A percentile compares a stretch with the other conserved stretches of the same genome.
Conservation (phyloP, 2,888 invertebrate genomes). For the Noctua fimbriata region DNA sequence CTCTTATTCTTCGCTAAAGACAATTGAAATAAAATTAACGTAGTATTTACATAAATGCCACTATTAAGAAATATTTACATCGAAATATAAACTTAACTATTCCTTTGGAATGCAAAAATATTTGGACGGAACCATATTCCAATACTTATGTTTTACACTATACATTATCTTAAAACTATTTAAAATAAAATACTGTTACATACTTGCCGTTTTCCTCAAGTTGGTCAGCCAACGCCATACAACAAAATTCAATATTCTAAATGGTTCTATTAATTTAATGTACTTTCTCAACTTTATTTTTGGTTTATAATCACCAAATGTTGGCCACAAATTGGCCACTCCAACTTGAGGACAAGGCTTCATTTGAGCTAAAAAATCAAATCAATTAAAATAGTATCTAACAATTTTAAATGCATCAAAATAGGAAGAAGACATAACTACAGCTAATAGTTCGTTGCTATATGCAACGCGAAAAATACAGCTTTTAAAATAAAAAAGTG, state of each 20-base stretch:
- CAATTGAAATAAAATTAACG: conserved; percentile 48
- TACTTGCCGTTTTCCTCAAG: conserved; percentile 28
- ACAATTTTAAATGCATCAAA: conserved; percentile 69
- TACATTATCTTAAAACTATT: conserved; percentile 55
- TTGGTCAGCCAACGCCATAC: neutral
- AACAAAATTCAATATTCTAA: neutral
- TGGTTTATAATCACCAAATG: neutral
- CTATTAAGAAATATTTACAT: conserved; percentile 61
- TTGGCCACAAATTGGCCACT: neutral
- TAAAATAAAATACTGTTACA: conserved; percentile 73
- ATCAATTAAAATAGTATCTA: conserved; percentile 35
- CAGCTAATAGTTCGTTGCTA: conserved; percentile 31
- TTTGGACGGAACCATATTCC: conserved; percentile 86
- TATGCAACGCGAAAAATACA: conserved; percentile 1
- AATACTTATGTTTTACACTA: conserved; percentile 65
- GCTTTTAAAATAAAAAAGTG: neutral
- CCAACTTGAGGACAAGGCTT: conserved; percentile 5
- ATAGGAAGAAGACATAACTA: conserved; percentile 66
- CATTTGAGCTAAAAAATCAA: conserved; percentile 63
- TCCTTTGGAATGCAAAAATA: conserved; percentile 88
- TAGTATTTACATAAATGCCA: conserved; percentile 68
- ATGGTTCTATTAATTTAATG: neutral
- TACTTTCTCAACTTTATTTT: neutral
- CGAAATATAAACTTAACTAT: conserved; percentile 75
- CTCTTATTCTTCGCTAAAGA: conserved; percentile 45